Conservation (phyloP, 2,888 invertebrate species). For the Tetragnatha montana region DNA sequence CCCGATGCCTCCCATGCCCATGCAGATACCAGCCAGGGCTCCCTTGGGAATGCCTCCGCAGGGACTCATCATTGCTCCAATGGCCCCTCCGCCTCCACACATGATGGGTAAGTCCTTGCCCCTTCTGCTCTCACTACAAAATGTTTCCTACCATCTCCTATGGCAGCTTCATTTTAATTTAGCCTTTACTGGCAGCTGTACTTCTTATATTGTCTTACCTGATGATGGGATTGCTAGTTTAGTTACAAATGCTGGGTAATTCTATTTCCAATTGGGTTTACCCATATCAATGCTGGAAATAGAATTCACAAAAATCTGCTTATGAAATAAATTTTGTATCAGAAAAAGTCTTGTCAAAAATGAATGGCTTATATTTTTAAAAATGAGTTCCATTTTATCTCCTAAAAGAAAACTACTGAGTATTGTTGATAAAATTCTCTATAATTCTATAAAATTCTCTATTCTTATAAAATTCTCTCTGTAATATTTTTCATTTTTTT, state of each 20-base stretch:
- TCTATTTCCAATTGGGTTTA: too few relatives aligned
- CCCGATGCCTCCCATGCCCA: slow-evolving; percentile 71
- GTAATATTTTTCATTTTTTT: too few relatives aligned
- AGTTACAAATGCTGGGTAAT: too few relatives aligned
- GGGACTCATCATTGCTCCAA: slow-evolving; percentile 73
- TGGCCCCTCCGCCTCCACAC: slow-evolving; percentile 78
- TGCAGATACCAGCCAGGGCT: slow-evolving; percentile 44
- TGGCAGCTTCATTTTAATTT: neutral
- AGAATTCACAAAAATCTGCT: neutral
- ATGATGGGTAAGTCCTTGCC: slow-evolving; percentile 78
- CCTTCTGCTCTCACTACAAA: neutral
- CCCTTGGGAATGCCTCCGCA: slow-evolving; percentile 73
- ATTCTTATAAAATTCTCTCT: too few relatives aligned
- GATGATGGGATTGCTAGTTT: neutral
- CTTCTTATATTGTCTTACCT: neutral
- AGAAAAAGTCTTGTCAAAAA: too few relatives aligned
- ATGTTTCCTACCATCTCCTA: neutral
- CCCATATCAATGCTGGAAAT: too few relatives aligned
- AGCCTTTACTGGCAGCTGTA: neutral
- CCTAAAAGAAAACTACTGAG: too few relatives aligned
- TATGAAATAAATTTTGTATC: neutral
- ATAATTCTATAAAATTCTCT: too few relatives aligned
- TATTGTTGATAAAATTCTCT: too few relatives aligned
- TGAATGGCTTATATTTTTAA: neutral
- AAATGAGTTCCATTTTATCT: neutral